Conservation (phyloP, 2,797 vertebrate species). For the Pseudomugil gertrudae region DNA sequence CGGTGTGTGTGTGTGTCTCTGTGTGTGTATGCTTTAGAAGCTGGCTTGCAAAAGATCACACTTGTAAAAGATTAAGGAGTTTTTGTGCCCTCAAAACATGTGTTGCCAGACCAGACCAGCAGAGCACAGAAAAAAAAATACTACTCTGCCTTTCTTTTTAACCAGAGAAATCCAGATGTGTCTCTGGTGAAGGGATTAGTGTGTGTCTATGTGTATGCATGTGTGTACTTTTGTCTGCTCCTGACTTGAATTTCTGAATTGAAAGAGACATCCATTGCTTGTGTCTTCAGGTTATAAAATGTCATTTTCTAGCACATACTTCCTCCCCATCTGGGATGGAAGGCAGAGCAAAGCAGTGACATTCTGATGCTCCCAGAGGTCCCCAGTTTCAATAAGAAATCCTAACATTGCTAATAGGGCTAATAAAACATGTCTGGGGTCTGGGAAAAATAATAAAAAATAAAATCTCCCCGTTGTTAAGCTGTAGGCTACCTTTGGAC, state of each 20-base stretch:
- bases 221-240: conserved; percentile 27
- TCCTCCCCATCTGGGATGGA: conserved; percentile 28
- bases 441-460: conserved; percentile 25
- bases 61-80: conserved; percentile 68
- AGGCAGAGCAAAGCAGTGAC: conserved; percentile 47
- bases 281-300: conserved; percentile 47
- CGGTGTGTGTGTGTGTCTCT: conserved; percentile 15
- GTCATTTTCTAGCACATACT: conserved; percentile 40
- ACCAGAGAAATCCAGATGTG: conserved; percentile 25
- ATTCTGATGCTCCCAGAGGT: conserved; percentile 38
- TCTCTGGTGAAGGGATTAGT: conserved; percentile 24
- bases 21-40: conserved; percentile 10
- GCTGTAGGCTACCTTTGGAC: conserved; percentile 42
- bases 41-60: conserved; percentile 11
- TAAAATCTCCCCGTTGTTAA: conserved; percentile 51
- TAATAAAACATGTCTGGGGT: conserved; percentile 49
- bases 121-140: conserved; percentile 34
- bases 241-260: conserved; percentile 44
- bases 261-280: conserved; percentile 38
- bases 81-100: conserved; percentile 23
- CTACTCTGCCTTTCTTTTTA: conserved; percentile 28
- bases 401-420: conserved; percentile 38
- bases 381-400: conserved; percentile 32
- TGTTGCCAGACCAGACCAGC: conserved; percentile 17
- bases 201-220: background rate